Evolutionary conservation across 2,888 invertebrate genomes (phyloP).

Genomic region (Andrena hattorfiana): DNA sequence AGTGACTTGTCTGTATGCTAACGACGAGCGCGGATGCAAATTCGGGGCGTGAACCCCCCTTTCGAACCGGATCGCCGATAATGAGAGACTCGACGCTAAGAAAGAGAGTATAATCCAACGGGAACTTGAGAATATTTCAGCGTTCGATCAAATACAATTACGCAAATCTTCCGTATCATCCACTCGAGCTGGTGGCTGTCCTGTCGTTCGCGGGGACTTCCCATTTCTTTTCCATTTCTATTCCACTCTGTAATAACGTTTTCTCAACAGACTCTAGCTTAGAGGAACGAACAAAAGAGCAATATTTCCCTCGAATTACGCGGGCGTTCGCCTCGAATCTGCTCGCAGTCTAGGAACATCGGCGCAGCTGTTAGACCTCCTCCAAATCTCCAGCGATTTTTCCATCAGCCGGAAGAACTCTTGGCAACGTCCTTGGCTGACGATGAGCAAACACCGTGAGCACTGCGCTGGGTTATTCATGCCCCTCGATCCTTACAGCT

Average conservation of each 20-base stretch:
- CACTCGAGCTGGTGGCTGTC: no score
- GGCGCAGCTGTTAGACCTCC: constrained; percentile 48
- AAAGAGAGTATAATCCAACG: not conserved
- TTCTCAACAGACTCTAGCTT: not conserved
- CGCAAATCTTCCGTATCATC: not conserved
- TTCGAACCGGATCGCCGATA: not conserved
- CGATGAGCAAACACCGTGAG: constrained; percentile 51
- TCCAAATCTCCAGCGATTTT: constrained; percentile 40
- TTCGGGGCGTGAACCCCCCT: constrained; percentile 66
- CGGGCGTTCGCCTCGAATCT: not conserved
- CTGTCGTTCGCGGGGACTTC: not conserved
- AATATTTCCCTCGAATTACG: not conserved
- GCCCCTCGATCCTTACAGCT: constrained; percentile 44
- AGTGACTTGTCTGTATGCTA: constrained; percentile 75
- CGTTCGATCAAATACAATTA: not conserved
- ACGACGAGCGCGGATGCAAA: constrained; percentile 74
- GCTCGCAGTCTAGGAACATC: not conserved
- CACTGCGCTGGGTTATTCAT: constrained; percentile 45
- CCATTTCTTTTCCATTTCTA: not conserved
- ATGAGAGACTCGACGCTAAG: not conserved
- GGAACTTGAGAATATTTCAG: not conserved
- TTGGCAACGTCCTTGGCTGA: constrained; percentile 52
- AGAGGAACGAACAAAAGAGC: not conserved
- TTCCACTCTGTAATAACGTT: not conserved
- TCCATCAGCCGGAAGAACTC: constrained; percentile 52